Percentiles rank a stretch among this genome's conserved stretches.
Evolutionary conservation across 2,113 vertebrate genomes (phyloP).

Genomic region (Barbus barbus): DNA sequence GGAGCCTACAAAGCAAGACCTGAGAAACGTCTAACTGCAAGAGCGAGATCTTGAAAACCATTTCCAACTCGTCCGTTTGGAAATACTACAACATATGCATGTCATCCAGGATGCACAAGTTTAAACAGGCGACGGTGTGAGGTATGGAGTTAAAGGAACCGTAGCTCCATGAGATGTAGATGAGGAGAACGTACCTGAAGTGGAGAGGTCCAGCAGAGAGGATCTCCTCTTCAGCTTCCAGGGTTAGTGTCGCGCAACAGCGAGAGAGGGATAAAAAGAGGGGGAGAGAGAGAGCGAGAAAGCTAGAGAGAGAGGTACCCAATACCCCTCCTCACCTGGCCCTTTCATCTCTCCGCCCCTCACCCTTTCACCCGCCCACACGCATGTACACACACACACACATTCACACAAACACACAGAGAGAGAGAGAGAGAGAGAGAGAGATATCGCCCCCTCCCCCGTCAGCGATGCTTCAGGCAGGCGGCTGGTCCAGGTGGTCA

Average conservation of each 20-base stretch:
- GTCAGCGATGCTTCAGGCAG: slow-evolving; percentile 51
- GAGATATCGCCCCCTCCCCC: slow-evolving; percentile 52
- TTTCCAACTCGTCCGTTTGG: not conserved
- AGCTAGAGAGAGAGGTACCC: slow-evolving; percentile 43
- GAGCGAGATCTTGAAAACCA: not conserved
- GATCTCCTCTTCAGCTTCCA: slow-evolving; percentile 62
- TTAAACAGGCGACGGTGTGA: not conserved
- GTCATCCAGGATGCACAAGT: slow-evolving; percentile 32
- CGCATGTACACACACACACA: slow-evolving; percentile 45
- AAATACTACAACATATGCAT: slow-evolving; percentile 30
- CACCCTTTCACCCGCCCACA: slow-evolving; percentile 49
- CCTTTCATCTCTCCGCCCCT: slow-evolving; percentile 68
- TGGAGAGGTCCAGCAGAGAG: slow-evolving; percentile 45
- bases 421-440: slow-evolving; percentile 43
- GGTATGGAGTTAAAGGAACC: slow-evolving; percentile 1
- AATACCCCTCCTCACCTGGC: slow-evolving; percentile 76
- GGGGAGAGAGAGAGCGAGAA: slow-evolving; percentile 28
- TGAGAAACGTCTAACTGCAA: not conserved
- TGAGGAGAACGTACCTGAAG: slow-evolving; percentile 40
- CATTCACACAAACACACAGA: slow-evolving; percentile 40
- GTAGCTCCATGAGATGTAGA: slow-evolving; percentile 3
- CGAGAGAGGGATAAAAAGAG: slow-evolving; percentile 36
- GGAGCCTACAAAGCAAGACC: not conserved
- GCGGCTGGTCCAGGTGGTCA: slow-evolving; percentile 59
- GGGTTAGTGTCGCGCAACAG: slow-evolving; percentile 50